These are phyloP conservation scores for Idaea straminata DNA, from an alignment of 2,888 invertebrate genomes.

Conservation along the genomic window DNA sequence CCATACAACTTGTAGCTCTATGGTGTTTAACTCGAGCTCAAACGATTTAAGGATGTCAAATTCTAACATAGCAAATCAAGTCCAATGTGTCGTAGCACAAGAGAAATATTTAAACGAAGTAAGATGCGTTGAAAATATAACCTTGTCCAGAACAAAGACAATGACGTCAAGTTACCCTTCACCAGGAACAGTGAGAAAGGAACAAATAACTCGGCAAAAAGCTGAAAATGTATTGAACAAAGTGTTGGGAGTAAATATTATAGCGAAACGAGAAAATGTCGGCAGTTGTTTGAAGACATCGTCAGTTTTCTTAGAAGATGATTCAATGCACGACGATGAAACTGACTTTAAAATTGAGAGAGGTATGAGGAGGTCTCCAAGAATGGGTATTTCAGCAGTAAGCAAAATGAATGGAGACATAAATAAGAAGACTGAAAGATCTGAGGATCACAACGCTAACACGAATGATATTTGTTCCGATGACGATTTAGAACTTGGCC, in stretches of 20 bases:
- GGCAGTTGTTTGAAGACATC: conserved; percentile 70
- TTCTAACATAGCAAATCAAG: conserved; percentile 72
- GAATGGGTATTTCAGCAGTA: conserved; percentile 72
- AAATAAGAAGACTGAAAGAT: conserved; percentile 64
- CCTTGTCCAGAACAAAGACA: conserved; percentile 63
- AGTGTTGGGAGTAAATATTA: conserved; percentile 73
- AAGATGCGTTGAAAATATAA: conserved; percentile 73
- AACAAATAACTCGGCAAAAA: conserved; percentile 70
- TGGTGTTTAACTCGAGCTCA: conserved; percentile 77
- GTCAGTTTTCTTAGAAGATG: conserved; percentile 71
- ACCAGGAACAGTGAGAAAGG: conserved; percentile 63
- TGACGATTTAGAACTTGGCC: conserved; percentile 82
- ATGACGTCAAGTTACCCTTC: conserved; percentile 55
- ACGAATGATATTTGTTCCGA: conserved; percentile 63
- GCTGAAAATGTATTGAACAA: conserved; percentile 73
- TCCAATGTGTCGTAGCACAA: conserved; percentile 77
- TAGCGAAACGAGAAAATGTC: conserved; percentile 67
- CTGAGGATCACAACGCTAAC: conserved; percentile 62
- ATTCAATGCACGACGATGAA: conserved; percentile 67
- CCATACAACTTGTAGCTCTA: conserved; percentile 76
- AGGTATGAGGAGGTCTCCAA: conserved; percentile 66
- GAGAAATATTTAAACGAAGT: conserved; percentile 76
- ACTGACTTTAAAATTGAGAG: conserved; percentile 67
- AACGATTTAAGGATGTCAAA: conserved; percentile 74
- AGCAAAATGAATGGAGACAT: conserved; percentile 76